These are phyloP conservation scores for Dolichoris vasculosae DNA, from an alignment of 1,140 invertebrate species.

Conservation along the genomic window DNA sequence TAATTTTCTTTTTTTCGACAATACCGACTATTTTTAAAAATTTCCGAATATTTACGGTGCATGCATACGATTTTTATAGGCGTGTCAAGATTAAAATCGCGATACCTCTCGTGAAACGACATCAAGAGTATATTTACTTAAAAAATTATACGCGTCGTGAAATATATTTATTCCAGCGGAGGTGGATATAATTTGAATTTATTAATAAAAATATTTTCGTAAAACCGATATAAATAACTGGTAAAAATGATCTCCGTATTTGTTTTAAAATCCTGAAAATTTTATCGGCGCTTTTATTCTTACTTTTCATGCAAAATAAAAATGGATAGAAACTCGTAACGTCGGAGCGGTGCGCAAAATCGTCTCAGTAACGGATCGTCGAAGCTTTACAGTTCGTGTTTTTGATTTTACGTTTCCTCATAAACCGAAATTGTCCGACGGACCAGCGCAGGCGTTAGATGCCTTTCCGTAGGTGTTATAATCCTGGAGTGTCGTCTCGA, in stretches of 20 bases:
- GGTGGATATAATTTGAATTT: not conserved
- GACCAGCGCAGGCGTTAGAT: constrained; percentile 52
- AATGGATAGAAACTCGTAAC: constrained; percentile 7
- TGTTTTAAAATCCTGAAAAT: constrained; percentile 6
- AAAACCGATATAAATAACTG: not conserved
- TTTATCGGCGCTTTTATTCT: constrained; percentile 1
- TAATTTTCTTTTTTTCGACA: not conserved
- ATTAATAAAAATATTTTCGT: not conserved
- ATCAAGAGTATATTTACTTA: not conserved
- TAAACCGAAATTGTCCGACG: constrained; percentile 63
- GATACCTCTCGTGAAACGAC: not conserved
- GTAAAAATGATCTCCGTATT: not conserved
- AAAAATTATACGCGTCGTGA: no score
- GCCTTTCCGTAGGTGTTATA: constrained; percentile 46
- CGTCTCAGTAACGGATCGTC: constrained; percentile 56
- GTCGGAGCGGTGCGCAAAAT: constrained; percentile 3
- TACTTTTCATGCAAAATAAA: constrained; percentile 29
- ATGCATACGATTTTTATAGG: no score
- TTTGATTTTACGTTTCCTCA: constrained; percentile 64
- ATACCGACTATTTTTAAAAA: not conserved
- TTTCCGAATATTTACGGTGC: no score
- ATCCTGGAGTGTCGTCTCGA: constrained; percentile 37
- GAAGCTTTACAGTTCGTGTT: constrained; percentile 62
- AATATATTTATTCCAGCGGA: no score
- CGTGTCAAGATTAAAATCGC: no score